Base-by-base conservation (phyloP, 2,797 vertebrate genomes). In the Eulemur mongoz region DNA sequence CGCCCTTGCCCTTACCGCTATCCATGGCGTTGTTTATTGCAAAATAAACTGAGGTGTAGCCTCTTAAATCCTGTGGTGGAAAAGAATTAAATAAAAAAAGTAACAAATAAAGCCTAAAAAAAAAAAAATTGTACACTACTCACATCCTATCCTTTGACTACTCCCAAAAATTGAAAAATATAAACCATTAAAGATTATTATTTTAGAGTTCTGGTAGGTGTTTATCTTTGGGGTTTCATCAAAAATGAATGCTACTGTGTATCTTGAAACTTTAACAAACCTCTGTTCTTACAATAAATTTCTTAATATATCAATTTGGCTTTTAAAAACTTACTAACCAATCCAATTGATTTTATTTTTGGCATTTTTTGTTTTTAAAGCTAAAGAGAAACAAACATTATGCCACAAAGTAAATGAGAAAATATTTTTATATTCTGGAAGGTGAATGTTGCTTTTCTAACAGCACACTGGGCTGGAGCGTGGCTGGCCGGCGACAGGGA, bases 371-470 rank as follows among this genome's bases (percentile, higher is more conserved):
- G 87, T 94, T 98, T 97, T 97, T 97, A 96, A 89, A 97, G 81
- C 83, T 95, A 86, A 96, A 97, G 93, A 96, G 0, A 14, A 95
- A 96, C 83, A 97, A 97, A 97, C 94, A 80, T 14, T 61, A 95
- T 63, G 84, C 94, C 98, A 97, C 98, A 97, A 97, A 98, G 82
- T 96, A 97, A 98, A 97, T 65, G 96, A 97, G 76, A 91, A 96
- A 93, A 93, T 95, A 92, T 95, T 97, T 97, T 92, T 93, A 81
- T 82, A 84, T 69, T 96, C 93, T 93, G 63, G 91, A 81, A 69
- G 86, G 61, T 96, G 88, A 95, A 90, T 17, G 80, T 32, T 61
- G 78, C 30, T 94, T 86, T 91, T 65, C 93, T 95, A 75, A 43
- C 4, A 27, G 61, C 50, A 32, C n/a, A 4, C 0, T 1, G 22